Conservation (phyloP, 2,888 invertebrate species). For the Luperina nickerlii region DNA sequence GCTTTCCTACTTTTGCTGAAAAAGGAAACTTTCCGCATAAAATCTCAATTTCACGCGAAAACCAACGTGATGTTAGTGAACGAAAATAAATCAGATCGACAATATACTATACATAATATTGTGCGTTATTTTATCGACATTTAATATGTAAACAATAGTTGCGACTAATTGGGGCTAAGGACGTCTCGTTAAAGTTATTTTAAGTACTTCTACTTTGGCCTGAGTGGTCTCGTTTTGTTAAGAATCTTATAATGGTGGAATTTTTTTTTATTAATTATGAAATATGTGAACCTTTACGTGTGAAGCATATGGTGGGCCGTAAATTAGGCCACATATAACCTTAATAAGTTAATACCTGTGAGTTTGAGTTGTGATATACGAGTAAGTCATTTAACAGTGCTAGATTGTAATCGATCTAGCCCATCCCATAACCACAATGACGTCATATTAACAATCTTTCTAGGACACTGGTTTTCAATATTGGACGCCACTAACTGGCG, state of each 20-base stretch:
- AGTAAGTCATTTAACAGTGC: neutral
- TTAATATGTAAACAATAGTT: constrained; percentile 63
- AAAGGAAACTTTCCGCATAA: constrained; percentile 38
- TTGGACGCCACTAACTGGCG: neutral
- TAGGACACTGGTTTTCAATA: constrained; percentile 5
- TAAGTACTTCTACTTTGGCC: constrained; percentile 20
- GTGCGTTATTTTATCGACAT: constrained; percentile 53
- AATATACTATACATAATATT: constrained; percentile 45
- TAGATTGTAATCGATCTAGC: neutral
- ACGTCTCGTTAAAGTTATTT: constrained; percentile 34
- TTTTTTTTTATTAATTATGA: constrained; percentile 51
- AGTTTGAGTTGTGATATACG: neutral
- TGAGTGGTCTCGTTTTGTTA: constrained; percentile 28
- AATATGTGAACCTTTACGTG: constrained; percentile 43
- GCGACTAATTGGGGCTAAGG: constrained; percentile 65
- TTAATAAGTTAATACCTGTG: neutral
- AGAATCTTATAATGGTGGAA: constrained; percentile 48
- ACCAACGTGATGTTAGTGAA: constrained; percentile 34
- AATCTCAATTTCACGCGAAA: constrained; percentile 52
- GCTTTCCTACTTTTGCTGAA: neutral
- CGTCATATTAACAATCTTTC: constrained; percentile 14
- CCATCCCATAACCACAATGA: constrained; percentile 5
- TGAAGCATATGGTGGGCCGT: constrained; percentile 9
- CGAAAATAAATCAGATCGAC: constrained; percentile 49
- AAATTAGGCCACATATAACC: constrained; percentile 27